These are phyloP conservation scores for Shinisaurus crocodilurus DNA, from an alignment of 2,113 vertebrate genomes.

Conservation along the genomic window DNA sequence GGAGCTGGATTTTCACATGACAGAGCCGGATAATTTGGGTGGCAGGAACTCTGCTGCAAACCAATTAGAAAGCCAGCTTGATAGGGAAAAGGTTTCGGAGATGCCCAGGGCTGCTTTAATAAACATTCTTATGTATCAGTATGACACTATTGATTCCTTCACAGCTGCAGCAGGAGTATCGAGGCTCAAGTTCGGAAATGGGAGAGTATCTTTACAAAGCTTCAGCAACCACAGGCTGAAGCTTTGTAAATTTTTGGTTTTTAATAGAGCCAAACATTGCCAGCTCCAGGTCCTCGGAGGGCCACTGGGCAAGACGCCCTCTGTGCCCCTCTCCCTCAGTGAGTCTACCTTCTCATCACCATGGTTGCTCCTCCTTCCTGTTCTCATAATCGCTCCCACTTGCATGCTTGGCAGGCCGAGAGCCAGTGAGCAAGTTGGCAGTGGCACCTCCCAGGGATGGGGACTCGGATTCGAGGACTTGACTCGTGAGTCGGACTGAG, in stretches of 20 bases:
- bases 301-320: too few relatives aligned
- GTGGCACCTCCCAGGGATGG: too few relatives aligned
- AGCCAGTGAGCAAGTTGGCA: too few relatives aligned
- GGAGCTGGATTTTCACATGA: conserved; percentile 59
- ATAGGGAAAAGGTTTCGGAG: conserved; percentile 53
- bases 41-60: conserved; percentile 56
- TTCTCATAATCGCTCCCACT: too few relatives aligned
- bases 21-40: conserved; percentile 60
- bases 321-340: too few relatives aligned
- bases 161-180: conserved; percentile 57
- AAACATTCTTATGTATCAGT: conserved; percentile 62
- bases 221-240: background rate
- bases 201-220: conserved; percentile 11
- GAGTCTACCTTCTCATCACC: too few relatives aligned
- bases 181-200: conserved; percentile 54
- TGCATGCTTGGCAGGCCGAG: too few relatives aligned
- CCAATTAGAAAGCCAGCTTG: conserved; percentile 67
- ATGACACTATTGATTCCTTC: conserved; percentile 65
- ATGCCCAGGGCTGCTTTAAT: conserved; percentile 67
- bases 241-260: background rate
- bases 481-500: too few relatives aligned
- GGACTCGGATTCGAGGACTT: too few relatives aligned
- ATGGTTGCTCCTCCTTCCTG: too few relatives aligned
- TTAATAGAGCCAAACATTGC: background rate
- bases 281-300: too few relatives aligned